Base-by-base conservation (phyloP, 2,113 vertebrate species). In the Micronisus gabar region DNA sequence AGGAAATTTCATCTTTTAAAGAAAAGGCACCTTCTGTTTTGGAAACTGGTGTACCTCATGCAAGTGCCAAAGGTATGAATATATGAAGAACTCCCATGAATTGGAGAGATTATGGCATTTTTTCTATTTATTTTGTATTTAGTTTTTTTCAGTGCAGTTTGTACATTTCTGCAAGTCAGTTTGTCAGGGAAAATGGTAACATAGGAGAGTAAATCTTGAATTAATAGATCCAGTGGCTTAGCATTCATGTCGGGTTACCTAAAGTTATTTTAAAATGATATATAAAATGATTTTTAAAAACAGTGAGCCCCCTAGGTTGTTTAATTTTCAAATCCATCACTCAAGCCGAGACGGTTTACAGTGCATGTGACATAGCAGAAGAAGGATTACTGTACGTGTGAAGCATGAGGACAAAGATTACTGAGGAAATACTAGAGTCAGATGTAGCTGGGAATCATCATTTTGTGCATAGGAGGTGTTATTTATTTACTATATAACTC, bases 271-370 rank as follows among this genome's bases (percentile, higher is more conserved):
- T 97, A 86, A 97, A 97, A 93, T 95, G 58, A 92, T 90, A 95
- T 66, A 90, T 92, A 62, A 95, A 95, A 96, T 83, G 56, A 55
- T 86, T 97, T 95, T 96, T 94, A 94, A 93, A 94, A 97, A 96
- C 83, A 95, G 65, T 74, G 53, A 94, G 82, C 89, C 87, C 94
- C 88, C 68, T 95, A 94, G 94, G 83, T 90, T 78, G 96, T 96
- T 97, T 97, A 93, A 97, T 96, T 96, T 96, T 92, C 82, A 96
- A 95, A 97, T 93, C 81, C 55, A 86, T 97, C 94, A 92, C 93
- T 97, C 93, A 90, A 88, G 83, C 88, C 52, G 40, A 72, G 95
- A 73, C 4, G 29, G 53, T 85, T 97, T 98, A 86, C 95, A 84
- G 85, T 73, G 70, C 58, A 32, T 85, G 41, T 93, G 95, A 96